phyloP scores from a whole-genome alignment of 1,140 invertebrate species.

The Palaemon carinicauda region DNA sequence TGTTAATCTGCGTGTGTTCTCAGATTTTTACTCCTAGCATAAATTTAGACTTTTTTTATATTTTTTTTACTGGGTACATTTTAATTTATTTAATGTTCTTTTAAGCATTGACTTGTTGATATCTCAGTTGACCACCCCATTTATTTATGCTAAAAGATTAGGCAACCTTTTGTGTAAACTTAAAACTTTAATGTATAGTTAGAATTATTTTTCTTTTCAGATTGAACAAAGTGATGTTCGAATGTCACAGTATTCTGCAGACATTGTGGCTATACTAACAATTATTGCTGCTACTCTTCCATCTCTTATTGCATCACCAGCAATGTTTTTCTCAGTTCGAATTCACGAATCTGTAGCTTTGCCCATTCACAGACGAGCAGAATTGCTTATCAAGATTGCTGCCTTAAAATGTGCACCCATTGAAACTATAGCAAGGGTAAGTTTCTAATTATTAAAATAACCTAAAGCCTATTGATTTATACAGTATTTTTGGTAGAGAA shows the following conservation, averaged over 20 bases:
- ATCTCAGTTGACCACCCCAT: too few relatives aligned
- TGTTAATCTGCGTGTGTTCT: too few relatives aligned
- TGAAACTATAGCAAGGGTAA: constrained; percentile 35
- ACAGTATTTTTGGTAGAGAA: too few relatives aligned
- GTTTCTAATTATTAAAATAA: background rate
- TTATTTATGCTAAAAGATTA: too few relatives aligned
- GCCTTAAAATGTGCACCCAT: constrained; percentile 42
- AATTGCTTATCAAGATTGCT: constrained; percentile 43
- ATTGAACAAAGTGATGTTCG: constrained; percentile 42
- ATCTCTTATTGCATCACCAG: constrained; percentile 34
- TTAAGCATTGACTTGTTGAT: too few relatives aligned
- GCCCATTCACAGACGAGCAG: constrained; percentile 43
- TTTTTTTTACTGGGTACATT: too few relatives aligned
- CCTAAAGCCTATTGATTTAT: too few relatives aligned
- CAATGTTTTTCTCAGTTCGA: constrained; percentile 25
- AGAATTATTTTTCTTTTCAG: background rate
- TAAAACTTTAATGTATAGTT: background rate
- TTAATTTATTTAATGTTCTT: too few relatives aligned
- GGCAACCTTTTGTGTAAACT: too few relatives aligned
- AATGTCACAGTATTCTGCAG: constrained; percentile 26
- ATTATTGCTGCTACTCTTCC: constrained; percentile 27
- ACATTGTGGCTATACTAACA: constrained; percentile 28
- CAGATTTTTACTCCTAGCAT: too few relatives aligned
- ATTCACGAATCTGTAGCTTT: constrained; percentile 46
- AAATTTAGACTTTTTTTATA: too few relatives aligned